Evolutionary conservation across 64 coral and sea anemone genomes (phyloP), one percentile per base, ranked within the genome.

Genomic region (Pocillopora verrucosa): DNA sequence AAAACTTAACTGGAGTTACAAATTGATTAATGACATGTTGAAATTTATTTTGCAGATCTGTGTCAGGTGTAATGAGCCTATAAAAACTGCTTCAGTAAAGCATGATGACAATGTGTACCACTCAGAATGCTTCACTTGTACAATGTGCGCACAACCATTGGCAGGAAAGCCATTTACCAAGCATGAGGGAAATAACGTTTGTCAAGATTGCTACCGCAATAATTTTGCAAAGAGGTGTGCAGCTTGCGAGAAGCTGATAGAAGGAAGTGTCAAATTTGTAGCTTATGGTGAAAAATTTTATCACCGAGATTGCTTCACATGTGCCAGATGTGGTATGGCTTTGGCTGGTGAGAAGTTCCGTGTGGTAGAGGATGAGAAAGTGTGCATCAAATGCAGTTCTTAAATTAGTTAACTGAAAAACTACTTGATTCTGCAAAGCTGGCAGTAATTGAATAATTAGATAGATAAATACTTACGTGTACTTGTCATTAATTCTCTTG

Each of bases 311-410:
- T 99, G 97, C 88, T 99, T 99, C 88, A 91, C 79, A 20, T 99
- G 97, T 86, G 60, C 73, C 37, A 99, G 87, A 38, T 99, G 97
- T 70, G 76, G 84, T 25, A 89, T 88, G 15, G 72, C 93, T 2
- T 73, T 99, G 78, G 97, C 97, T 19, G 97, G 96, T 3, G 96
- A 98, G 73, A 99, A 99, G n/a, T 99, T 99, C 85, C 83, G 93
- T 35, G 76, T 99, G 24, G 73, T 94, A 41, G 74, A 68, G 9
- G 88, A 83, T 79, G 88, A 96, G 7, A 96, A 93, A 86, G 84
- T 96, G 9, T 96, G 95, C 62, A 86, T 96, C 34, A 83, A 65
- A 12, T 96, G 95, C 11, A 70, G 61, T 36, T 65, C 63, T 56
- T 68, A 85, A 34, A 67, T 85, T 19, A 68, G 45, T 70, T 70